These are phyloP conservation scores for Pipistrellus pygmaeus DNA, from an alignment of 2,797 vertebrate genomes.

Conservation along the genomic window DNA sequence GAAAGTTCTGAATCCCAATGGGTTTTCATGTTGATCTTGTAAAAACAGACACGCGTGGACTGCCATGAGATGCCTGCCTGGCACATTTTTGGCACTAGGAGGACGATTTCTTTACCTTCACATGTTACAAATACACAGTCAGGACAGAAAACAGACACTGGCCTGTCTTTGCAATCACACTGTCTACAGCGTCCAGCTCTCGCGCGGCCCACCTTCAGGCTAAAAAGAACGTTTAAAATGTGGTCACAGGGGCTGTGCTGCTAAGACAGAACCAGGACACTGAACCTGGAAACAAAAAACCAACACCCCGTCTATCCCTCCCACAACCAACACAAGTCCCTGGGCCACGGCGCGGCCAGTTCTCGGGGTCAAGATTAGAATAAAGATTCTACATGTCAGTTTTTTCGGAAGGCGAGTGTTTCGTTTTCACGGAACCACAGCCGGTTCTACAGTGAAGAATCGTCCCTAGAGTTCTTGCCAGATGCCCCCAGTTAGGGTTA, in stretches of 20 bases:
- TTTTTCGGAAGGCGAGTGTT: neutral
- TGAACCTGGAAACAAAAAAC: neutral
- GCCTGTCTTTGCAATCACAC: conserved; percentile 77
- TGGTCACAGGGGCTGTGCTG: conserved; percentile 35
- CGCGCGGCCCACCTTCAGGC: conserved; percentile 67
- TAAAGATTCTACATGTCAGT: neutral
- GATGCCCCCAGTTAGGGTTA: neutral
- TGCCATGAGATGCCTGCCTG: conserved; percentile 78
- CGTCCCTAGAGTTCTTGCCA: neutral
- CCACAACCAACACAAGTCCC: neutral
- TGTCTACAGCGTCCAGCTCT: conserved; percentile 60
- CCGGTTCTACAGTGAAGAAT: neutral
- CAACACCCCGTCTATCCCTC: neutral
- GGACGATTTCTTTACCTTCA: conserved; percentile 70
- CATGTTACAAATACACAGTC: conserved; percentile 87
- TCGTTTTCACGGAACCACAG: neutral
- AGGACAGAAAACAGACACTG: conserved; percentile 76
- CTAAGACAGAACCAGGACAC: conserved; percentile 58
- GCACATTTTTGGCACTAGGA: conserved; percentile 79
- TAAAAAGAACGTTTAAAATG: conserved; percentile 79
- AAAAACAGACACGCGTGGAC: conserved; percentile 85
- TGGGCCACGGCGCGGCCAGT: neutral
- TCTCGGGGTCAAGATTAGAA: conserved; percentile 14
- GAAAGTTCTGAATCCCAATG: conserved; percentile 84
- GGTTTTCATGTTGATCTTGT: conserved; percentile 85